Evolutionary conservation across 2,797 vertebrate genomes (phyloP), one percentile per base, ranked within the genome.

Genomic region (Ctenochaetus hawaiiensis): DNA sequence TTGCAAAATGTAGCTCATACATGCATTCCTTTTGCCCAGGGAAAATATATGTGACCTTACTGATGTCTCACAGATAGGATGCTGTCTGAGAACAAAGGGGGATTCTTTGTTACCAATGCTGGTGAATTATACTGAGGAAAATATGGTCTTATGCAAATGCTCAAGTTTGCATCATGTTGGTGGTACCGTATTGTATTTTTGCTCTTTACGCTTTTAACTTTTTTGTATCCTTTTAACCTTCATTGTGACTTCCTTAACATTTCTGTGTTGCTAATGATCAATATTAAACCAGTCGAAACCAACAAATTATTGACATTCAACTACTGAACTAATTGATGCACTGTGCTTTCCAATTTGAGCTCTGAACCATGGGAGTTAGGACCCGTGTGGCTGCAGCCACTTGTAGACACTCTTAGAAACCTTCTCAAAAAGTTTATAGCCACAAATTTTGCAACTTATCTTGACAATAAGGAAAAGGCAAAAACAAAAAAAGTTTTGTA

Each of bases 1-100:
- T 69, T 75, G 60, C 72, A 72, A 83, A 84, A 85, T 77, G 44
- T 70, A 75, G 49, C 30, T 34, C 57, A 57, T 41, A 56, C 22
- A 1, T 53, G 30, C 18, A 59, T 80, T 77, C 0, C 11, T 41
- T 80, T 37, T 59, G 72, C 59, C 45, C 39, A 44, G 52, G 26
- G 7, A 41, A 18, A 77, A 65, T 60, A 41, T 37, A 64, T 51
- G 43, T 72, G 30, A 67, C 68, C 54, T 41, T 22, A 53, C 14
- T 44, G 64, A 69, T 5, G 11, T 47, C 49, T 71, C 17, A 20
- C 41, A 72, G 59, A 60, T 2, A 49, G 22, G 73, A 9, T 64
- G 44, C 64, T 59, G 2, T 57, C 23, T 52, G 48, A 22, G 14
- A 22, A 22, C 22, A 8, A 49, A 48, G 68, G 52, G 34, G 13